phyloP scores from a whole-genome alignment of 2,113 vertebrate genomes.

The Macquaria australasica region DNA sequence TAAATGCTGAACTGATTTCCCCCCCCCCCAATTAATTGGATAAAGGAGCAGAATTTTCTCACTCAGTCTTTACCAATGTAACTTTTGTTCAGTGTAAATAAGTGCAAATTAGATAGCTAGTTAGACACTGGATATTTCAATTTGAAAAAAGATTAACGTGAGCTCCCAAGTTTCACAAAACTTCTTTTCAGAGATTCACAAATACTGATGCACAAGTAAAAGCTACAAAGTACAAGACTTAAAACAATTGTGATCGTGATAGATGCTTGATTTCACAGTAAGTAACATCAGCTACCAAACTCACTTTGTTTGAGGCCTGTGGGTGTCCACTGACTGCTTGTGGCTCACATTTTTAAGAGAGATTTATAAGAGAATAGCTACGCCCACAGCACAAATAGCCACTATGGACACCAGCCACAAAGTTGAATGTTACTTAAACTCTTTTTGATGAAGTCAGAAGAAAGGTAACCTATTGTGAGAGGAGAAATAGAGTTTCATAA shows the following conservation, averaged over 20 bases:
- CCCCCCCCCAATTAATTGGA: slow-evolving; percentile 17
- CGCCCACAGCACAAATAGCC: slow-evolving; percentile 32
- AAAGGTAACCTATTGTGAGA: not conserved
- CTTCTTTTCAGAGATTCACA: not conserved
- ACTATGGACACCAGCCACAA: slow-evolving; percentile 26
- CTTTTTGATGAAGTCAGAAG: slow-evolving; percentile 36
- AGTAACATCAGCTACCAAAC: slow-evolving; percentile 46
- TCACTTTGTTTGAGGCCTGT: slow-evolving; percentile 42
- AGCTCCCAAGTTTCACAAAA: not conserved
- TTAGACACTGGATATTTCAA: slow-evolving; percentile 1
- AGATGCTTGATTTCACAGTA: slow-evolving; percentile 40
- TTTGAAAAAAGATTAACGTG: slow-evolving; percentile 21
- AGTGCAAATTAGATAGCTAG: not conserved
- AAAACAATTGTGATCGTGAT: slow-evolving; percentile 27
- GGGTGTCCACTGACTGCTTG: slow-evolving; percentile 44
- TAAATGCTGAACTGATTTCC: slow-evolving; percentile 8
- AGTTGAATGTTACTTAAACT: slow-evolving; percentile 24
- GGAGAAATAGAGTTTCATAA: not conserved
- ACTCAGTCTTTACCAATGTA: not conserved
- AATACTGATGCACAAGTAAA: not conserved
- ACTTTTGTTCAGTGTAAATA: slow-evolving; percentile 26
- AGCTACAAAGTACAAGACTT: not conserved
- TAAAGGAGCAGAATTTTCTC: slow-evolving; percentile 8
- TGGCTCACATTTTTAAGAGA: slow-evolving; percentile 51
- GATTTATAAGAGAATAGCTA: slow-evolving; percentile 54